Evolutionary conservation across 2,113 vertebrate species (phyloP), one percentile per base, ranked within the genome.

Genomic region (Hassar affinis): DNA sequence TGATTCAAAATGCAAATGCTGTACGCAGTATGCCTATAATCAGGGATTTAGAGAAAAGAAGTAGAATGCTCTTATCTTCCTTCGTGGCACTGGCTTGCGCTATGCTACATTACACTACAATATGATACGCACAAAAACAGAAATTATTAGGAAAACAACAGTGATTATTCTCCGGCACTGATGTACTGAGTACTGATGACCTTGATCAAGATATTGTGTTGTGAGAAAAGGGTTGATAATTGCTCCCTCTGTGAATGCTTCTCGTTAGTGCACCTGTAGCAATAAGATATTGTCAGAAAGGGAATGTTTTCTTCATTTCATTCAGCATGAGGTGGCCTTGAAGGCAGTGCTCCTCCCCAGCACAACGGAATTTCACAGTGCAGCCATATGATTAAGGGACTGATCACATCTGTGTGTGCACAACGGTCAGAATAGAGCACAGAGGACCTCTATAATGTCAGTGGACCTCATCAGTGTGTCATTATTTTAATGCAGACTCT

Each of bases 131-230:
- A 75, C 42, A 75, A 30, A 30, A 47, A 75, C 42, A 75, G 47
- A 18, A 51, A 52, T 75, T 9, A 74, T 30, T 30, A 49, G 5
- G 2, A 72, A 81, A 72, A 71, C 9, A 33, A 22, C 25, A 54
- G 66, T 22, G 54, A 74, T 57, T 25, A 30, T 61, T 42, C 54
- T n/a, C n/a, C n/a, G n/a, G n/a, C n/a, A n/a, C n/a, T n/a, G n/a
- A n/a, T n/a, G n/a, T n/a, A n/a, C n/a, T 25, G 27, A 27, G 52
- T 72, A 57, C 52, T 47, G 18, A 82, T 82, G 80, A 59, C 54
- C 35, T 59, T 56, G 64, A 45, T 52, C 10, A 57, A 74, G n/a
- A 25, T 33, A 61, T 2, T 6, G 17, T 30, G 9, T 27, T 45
- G 30, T 52, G 25, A 17, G 14, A 59, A 82, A 72, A 72, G 45